Percentiles rank a stretch among this genome's conserved stretches.
These are phyloP conservation scores for Oryzias celebensis DNA, from an alignment of 2,113 vertebrate genomes.

Conservation along the genomic window DNA sequence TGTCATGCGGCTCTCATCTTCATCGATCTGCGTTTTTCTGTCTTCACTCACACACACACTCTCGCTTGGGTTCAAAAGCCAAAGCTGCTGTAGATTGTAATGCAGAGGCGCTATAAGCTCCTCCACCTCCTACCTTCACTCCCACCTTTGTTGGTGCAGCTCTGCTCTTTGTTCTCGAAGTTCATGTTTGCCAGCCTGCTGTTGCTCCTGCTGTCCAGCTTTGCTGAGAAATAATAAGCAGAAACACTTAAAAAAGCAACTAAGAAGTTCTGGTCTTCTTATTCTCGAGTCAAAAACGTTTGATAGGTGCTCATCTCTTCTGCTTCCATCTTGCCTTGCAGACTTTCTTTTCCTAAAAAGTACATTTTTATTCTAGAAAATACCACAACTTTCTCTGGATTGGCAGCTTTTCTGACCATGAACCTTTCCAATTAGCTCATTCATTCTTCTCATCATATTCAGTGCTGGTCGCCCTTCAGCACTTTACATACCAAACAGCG, in stretches of 20 bases:
- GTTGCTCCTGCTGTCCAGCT: conserved; percentile 7
- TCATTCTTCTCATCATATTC: conserved; percentile 6
- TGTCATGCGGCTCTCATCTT: conserved; percentile 2
- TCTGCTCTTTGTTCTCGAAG: conserved; percentile 17
- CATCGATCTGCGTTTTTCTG: conserved; percentile 1
- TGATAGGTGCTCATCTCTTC: no score
- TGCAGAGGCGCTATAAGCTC: conserved; percentile 37
- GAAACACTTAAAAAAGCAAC: not conserved
- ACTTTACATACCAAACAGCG: conserved; percentile 35
- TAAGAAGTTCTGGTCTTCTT: no score
- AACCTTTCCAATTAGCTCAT: conserved; percentile 20
- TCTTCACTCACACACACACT: conserved; percentile 13
- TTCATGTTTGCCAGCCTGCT: conserved; percentile 7
- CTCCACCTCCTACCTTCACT: conserved; percentile 49
- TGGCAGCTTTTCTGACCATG: not conserved
- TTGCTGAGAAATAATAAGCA: conserved; percentile 33
- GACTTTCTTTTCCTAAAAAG: conserved; percentile 20
- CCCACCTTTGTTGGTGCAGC: conserved; percentile 36
- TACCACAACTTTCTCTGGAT: conserved; percentile 16
- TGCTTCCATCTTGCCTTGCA: conserved; percentile 10
- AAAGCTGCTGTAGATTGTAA: conserved; percentile 49
- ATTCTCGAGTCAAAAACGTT: no score
- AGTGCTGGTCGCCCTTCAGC: conserved; percentile 18
- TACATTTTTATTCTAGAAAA: conserved; percentile 27
- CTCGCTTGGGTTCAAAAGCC: conserved; percentile 29